These are phyloP conservation scores for Pelecanoides urinatrix DNA, from an alignment of 2,113 vertebrate species.

Conservation along the genomic window DNA sequence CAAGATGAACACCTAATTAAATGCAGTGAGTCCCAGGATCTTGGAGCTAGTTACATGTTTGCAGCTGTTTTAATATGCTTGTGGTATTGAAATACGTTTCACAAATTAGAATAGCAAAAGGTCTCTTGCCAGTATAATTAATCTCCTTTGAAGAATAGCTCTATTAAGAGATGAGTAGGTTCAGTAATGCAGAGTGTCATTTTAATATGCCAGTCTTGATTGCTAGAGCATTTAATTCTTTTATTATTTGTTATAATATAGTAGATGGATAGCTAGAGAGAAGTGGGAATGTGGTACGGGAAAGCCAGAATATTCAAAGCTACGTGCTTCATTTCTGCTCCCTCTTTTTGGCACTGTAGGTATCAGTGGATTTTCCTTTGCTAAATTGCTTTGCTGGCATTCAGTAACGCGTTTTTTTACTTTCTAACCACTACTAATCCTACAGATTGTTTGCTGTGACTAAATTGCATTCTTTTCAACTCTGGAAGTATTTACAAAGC, in stretches of 20 bases:
- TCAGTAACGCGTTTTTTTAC: not conserved
- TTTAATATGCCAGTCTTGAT: slow-evolving; percentile 46
- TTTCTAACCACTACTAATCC: not conserved
- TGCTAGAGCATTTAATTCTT: slow-evolving; percentile 34
- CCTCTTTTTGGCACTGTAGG: not conserved
- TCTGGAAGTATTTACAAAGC: not conserved
- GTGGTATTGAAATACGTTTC: slow-evolving; percentile 21
- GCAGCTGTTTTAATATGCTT: slow-evolving; percentile 44
- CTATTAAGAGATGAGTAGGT: slow-evolving; percentile 41
- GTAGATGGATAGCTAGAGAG: not conserved
- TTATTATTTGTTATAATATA: slow-evolving; percentile 24
- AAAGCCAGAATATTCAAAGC: not conserved
- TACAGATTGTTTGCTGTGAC: not conserved
- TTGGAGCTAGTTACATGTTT: slow-evolving; percentile 5
- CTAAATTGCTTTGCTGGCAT: not conserved
- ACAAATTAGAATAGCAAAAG: slow-evolving; percentile 45
- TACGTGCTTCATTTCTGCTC: not conserved
- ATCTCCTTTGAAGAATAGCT: slow-evolving; percentile 46
- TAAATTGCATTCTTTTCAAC: not conserved
- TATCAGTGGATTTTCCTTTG: not conserved
- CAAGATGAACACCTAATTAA: slow-evolving; percentile 35
- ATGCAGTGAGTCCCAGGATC: slow-evolving; percentile 4
- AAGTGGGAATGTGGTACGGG: not conserved
- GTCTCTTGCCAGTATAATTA: slow-evolving; percentile 49
- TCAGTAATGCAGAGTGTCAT: slow-evolving; percentile 25